These are phyloP conservation scores for Saguinus imperator DNA, from an alignment of 2,113 vertebrate genomes.

Conservation along the genomic window DNA sequence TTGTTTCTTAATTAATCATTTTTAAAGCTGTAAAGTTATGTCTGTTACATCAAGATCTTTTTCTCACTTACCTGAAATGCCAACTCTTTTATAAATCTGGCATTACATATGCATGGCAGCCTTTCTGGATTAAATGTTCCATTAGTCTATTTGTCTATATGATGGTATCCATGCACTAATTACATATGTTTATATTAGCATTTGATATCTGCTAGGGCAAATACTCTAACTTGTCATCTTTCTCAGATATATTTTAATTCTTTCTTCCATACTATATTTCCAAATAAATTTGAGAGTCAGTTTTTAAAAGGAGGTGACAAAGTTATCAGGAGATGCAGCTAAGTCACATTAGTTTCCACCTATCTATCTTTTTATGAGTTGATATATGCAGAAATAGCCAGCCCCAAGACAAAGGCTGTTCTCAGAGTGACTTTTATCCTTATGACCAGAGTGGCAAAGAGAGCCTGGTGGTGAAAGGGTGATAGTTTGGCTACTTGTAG, in stretches of 20 bases:
- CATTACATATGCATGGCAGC: not conserved
- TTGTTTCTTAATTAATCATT: conserved; percentile 1
- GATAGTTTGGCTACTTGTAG: not conserved
- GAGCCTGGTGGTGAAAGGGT: not conserved
- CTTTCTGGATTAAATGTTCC: not conserved
- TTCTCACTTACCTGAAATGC: not conserved
- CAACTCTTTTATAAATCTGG: not conserved
- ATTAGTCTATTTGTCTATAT: not conserved
- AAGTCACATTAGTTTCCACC: not conserved
- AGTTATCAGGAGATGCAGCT: not conserved
- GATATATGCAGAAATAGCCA: not conserved
- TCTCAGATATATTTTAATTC: not conserved
- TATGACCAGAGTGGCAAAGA: not conserved
- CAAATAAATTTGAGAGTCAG: not conserved
- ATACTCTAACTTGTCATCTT: not conserved
- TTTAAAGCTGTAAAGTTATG: not conserved
- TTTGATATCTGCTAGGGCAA: not conserved
- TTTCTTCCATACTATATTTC: not conserved
- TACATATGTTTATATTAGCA: not conserved
- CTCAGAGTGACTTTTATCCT: not conserved
- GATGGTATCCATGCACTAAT: not conserved
- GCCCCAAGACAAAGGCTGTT: not conserved
- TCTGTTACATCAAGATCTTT: not conserved
- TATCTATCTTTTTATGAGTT: not conserved
- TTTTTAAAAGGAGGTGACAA: not conserved